phyloP scores from a whole-genome alignment of 1,140 invertebrate species.

The Trichomalopsis sarcophagae region DNA sequence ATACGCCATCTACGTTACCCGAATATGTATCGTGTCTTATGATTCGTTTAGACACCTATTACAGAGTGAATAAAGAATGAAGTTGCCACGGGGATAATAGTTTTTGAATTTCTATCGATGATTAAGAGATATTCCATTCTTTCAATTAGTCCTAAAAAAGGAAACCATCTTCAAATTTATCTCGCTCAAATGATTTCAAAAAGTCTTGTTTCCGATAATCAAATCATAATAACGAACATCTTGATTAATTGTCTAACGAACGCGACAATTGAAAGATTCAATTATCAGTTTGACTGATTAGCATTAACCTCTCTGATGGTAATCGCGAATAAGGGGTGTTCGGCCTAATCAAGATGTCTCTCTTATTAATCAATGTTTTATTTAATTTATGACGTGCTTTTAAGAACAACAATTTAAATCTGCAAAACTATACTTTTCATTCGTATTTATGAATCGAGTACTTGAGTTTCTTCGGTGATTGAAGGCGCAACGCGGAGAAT shows the following conservation, averaged over 20 bases:
- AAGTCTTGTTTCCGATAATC: background rate
- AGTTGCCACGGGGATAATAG: too few species aligned
- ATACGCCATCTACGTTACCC: too few species aligned
- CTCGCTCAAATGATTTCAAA: background rate
- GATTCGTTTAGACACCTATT: too few species aligned
- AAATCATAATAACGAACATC: background rate
- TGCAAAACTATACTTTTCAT: background rate
- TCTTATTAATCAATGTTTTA: background rate
- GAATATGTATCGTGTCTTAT: too few species aligned
- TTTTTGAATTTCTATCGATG: too few species aligned
- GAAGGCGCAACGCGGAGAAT: too few species aligned
- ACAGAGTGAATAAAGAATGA: too few species aligned
- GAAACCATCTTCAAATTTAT: background rate
- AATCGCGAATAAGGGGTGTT: background rate
- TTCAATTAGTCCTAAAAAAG: background rate
- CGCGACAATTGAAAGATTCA: background rate
- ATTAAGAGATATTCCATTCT: too few species aligned
- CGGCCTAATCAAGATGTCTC: background rate
- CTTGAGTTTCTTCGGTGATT: too few species aligned
- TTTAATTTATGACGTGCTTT: background rate
- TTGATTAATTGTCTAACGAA: background rate
- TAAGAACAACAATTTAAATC: background rate
- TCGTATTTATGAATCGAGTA: background rate
- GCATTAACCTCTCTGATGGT: background rate
- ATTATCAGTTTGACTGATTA: constrained; percentile 14